phyloP scores from a whole-genome alignment of 2,113 vertebrate genomes.

The Sakesphorus luctuosus region DNA sequence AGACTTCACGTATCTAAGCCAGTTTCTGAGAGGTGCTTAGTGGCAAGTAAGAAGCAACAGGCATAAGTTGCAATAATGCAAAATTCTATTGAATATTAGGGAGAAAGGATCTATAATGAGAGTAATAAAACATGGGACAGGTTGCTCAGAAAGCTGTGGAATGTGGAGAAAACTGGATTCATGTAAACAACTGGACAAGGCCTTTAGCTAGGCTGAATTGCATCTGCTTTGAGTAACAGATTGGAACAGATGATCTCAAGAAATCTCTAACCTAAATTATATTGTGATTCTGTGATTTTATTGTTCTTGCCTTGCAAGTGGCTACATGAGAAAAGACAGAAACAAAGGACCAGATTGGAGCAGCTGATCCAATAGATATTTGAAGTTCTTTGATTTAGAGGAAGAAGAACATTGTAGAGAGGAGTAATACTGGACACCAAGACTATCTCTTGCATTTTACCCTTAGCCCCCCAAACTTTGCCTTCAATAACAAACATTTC shows the following conservation, averaged over 20 bases:
- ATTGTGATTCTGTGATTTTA: not conserved
- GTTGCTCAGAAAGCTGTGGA: not conserved
- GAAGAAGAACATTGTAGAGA: not conserved
- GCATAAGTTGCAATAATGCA: not conserved
- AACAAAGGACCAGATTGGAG: not conserved
- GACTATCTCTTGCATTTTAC: not conserved
- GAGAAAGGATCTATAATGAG: not conserved
- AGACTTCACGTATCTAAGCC: not conserved
- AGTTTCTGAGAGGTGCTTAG: not conserved
- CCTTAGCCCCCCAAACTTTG: not conserved
- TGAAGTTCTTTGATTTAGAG: not conserved
- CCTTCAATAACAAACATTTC: not conserved
- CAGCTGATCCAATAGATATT: not conserved
- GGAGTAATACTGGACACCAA: not conserved
- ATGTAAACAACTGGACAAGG: not conserved
- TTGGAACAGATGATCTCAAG: not conserved
- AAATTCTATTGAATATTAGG: not conserved
- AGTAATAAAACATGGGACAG: not conserved
- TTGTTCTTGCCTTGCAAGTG: not conserved
- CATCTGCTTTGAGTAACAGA: not conserved
- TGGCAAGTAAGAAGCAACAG: not conserved
- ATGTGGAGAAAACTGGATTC: not conserved
- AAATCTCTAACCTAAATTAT: not conserved
- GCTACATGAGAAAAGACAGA: not conserved
- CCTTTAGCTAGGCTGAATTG: not conserved